These are phyloP conservation scores for Benitochromis conjunctus DNA, from an alignment of 2,113 vertebrate species.

Conservation along the genomic window DNA sequence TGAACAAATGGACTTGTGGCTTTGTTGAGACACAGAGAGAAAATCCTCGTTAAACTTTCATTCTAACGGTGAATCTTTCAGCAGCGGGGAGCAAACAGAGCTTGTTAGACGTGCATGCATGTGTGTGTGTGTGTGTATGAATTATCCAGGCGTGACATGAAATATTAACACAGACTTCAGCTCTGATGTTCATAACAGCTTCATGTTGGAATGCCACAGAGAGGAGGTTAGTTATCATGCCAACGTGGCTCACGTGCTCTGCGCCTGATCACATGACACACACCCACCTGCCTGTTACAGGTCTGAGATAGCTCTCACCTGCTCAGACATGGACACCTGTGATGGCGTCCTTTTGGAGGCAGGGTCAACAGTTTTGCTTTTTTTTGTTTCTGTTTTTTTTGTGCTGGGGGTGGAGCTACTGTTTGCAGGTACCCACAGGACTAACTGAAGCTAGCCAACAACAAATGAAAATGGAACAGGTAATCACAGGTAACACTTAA, in stretches of 20 bases:
- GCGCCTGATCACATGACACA: neutral
- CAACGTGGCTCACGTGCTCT: neutral
- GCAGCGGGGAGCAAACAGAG: constrained; percentile 76
- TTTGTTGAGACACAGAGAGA: constrained; percentile 84
- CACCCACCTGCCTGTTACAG: neutral
- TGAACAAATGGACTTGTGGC: constrained; percentile 93
- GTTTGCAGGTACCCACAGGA: fast-evolving
- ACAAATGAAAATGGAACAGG: neutral
- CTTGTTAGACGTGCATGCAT: neutral
- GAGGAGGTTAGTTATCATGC: neutral
- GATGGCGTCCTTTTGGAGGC: neutral
- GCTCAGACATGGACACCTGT: neutral
- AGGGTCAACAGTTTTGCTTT: neutral
- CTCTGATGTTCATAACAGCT: constrained; percentile 43
- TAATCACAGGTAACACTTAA: neutral
- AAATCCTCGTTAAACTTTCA: constrained; percentile 94
- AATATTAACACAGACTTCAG: constrained; percentile 47
- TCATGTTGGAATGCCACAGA: neutral
- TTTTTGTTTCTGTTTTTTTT: neutral
- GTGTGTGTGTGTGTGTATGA: neutral
- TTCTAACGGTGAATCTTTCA: constrained; percentile 89
- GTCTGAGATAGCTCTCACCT: neutral
- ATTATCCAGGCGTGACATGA: constrained; percentile 42
- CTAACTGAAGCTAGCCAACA: fast-evolving
- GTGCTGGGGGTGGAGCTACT: neutral